A percentile compares a stretch with the other conserved stretches of the same genome.
phyloP scores from a whole-genome alignment of 2,888 invertebrate genomes.

The Nomada hirtipes region DNA sequence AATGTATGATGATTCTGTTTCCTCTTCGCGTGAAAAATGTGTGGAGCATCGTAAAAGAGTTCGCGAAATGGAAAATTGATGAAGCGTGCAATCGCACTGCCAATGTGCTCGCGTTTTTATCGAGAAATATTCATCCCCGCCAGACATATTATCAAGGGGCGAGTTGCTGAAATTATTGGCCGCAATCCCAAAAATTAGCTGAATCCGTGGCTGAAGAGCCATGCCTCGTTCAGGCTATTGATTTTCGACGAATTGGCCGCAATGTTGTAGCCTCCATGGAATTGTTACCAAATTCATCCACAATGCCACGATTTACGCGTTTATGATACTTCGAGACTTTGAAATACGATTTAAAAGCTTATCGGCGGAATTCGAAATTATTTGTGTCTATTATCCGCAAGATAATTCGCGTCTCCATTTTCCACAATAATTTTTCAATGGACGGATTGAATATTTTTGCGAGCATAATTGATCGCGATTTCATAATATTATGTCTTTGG shows the following conservation, averaged over 20 bases:
- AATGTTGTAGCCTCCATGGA: constrained; percentile 30
- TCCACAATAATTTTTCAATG: no score
- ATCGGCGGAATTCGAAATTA: constrained; percentile 2
- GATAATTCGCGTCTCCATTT: no score
- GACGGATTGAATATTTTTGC: no score
- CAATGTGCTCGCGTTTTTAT: constrained; percentile 1
- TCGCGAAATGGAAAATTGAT: constrained; percentile 17
- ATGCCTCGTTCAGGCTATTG: constrained; percentile 15
- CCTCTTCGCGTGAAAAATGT: not conserved
- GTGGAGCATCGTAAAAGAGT: not conserved
- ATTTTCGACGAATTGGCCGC: constrained; percentile 31
- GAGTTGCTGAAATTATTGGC: constrained; percentile 13
- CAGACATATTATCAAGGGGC: not conserved
- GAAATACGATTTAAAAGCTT: constrained; percentile 6
- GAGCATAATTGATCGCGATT: no score
- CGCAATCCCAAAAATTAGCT: constrained; percentile 30
- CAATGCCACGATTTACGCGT: constrained; percentile 42
- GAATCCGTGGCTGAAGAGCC: not conserved
- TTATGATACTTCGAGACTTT: constrained; percentile 14
- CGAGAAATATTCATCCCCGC: not conserved
- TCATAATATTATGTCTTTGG: not conserved
- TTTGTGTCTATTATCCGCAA: not conserved
- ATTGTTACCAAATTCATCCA: constrained; percentile 46
- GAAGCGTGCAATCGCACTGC: not conserved
- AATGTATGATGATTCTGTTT: not conserved